A percentile compares a stretch with the other conserved stretches of the same genome.
Conservation (phyloP, 2,113 vertebrate genomes). For the Dermatemys mawii region DNA sequence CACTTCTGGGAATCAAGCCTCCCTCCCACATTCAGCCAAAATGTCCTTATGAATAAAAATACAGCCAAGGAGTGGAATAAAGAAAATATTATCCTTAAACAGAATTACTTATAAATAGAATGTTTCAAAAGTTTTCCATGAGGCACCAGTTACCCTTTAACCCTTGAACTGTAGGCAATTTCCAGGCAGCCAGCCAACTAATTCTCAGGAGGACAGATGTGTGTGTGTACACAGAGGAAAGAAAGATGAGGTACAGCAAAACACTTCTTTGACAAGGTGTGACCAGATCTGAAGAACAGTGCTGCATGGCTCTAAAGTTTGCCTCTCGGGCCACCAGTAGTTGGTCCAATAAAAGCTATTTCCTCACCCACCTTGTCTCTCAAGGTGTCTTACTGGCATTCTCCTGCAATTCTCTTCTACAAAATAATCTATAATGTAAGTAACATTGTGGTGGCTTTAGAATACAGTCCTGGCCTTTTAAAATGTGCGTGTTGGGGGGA, state of each 20-base stretch:
- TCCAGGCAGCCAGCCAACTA: not conserved
- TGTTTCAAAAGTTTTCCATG: slow-evolving; percentile 76
- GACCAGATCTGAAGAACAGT: not conserved
- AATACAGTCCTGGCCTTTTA: not conserved
- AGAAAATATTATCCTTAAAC: slow-evolving; percentile 72
- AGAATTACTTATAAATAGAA: slow-evolving; percentile 78
- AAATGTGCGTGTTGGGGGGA: too few relatives aligned
- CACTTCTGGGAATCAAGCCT: not conserved
- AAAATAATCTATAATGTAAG: not conserved
- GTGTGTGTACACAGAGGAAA: not conserved
- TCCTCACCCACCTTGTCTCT: not conserved
- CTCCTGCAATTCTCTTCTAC: not conserved
- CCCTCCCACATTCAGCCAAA: slow-evolving; percentile 43
- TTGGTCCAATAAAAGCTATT: not conserved
- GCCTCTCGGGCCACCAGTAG: not conserved
- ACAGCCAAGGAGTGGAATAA: slow-evolving; percentile 65
- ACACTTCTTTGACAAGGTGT: not conserved
- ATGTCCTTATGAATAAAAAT: slow-evolving; percentile 69
- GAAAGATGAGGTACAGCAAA: accelerated
- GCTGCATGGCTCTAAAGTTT: not conserved
- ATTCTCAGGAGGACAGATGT: not conserved
- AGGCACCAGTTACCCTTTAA: slow-evolving; percentile 74
- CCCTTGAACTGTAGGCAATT: slow-evolving; percentile 5
- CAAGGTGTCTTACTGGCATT: not conserved
- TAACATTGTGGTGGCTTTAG: not conserved